Evolutionary conservation across 2,113 vertebrate genomes (phyloP).

Genomic region (Turnix velox): DNA sequence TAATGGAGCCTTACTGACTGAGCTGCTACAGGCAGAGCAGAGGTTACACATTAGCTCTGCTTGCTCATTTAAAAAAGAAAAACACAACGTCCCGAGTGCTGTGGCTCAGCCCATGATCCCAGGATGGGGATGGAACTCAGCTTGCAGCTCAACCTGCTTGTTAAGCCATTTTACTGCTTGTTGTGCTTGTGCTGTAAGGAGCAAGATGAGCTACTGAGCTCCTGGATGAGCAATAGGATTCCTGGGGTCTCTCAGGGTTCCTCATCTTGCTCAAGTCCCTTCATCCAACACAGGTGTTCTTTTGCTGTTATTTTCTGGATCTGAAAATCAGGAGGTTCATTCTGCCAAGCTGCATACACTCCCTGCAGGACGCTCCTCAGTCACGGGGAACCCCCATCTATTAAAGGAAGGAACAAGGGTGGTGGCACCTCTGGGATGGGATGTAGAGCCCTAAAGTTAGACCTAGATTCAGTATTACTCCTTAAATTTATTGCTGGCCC

Average conservation of each 20-base stretch:
- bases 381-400: rapidly evolving
- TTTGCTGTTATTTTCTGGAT: not conserved
- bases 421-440: not conserved
- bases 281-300: not conserved
- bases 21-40: not conserved
- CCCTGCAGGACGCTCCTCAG: not conserved
- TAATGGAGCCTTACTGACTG: conserved; percentile 16
- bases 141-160: not conserved
- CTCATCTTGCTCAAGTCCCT: rapidly evolving
- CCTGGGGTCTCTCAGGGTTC: not conserved
- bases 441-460: not conserved
- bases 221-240: not conserved
- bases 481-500: not conserved
- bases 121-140: not conserved
- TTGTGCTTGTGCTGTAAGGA: not conserved
- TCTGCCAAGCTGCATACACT: not conserved
- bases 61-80: not conserved
- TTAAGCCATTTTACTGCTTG: not conserved
- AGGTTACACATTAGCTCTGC: conserved; percentile 37
- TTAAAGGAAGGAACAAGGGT: not conserved
- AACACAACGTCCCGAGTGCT: not conserved
- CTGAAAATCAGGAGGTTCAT: not conserved
- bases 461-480: not conserved
- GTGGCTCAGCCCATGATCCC: not conserved
- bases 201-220: not conserved